phyloP scores from a whole-genome alignment of 1,140 invertebrate species.

The Oscheius sp. region DNA sequence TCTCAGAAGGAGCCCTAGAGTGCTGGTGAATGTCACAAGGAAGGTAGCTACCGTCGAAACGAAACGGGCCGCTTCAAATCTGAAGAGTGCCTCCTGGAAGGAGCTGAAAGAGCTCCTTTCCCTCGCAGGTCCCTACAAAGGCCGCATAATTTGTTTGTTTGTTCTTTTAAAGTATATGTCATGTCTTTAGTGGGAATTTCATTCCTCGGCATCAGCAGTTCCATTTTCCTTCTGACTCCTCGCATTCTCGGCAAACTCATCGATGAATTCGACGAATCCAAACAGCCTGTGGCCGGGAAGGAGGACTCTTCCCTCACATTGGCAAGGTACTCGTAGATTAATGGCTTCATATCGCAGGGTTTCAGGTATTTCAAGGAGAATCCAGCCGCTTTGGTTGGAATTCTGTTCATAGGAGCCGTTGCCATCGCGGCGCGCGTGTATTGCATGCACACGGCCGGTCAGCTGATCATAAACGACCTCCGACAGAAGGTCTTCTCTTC shows the following conservation, averaged over 20 bases:
- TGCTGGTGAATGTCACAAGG: too few species aligned
- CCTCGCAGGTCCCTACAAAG: conserved; percentile 53
- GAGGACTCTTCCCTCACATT: conserved; percentile 36
- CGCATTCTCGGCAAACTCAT: conserved; percentile 56
- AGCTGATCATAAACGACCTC: conserved; percentile 79
- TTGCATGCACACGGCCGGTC: conserved; percentile 77
- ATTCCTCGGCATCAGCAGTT: conserved; percentile 52
- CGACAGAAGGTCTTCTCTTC: conserved; percentile 78
- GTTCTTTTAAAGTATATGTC: neutral
- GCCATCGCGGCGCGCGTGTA: conserved; percentile 91
- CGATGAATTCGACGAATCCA: conserved; percentile 51
- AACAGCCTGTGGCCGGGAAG: conserved; percentile 30
- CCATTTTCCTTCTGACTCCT: conserved; percentile 53
- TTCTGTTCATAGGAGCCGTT: conserved; percentile 80
- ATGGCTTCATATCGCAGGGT: neutral
- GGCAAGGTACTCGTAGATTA: conserved; percentile 36
- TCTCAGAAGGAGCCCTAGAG: too few species aligned
- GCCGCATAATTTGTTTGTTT: conserved; percentile 53
- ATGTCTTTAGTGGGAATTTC: conserved; percentile 50
- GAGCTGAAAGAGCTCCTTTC: conserved; percentile 52
- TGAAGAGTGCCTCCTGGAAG: conserved; percentile 49
- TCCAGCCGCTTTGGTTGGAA: conserved; percentile 67
- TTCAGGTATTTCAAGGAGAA: conserved; percentile 49
- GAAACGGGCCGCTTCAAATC: conserved; percentile 46
- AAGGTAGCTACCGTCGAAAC: conserved; percentile 52